Evolutionary conservation across 2,888 invertebrate genomes (phyloP), one percentile per base, ranked within the genome.

Genomic region (Eristalinus sepulchralis): DNA sequence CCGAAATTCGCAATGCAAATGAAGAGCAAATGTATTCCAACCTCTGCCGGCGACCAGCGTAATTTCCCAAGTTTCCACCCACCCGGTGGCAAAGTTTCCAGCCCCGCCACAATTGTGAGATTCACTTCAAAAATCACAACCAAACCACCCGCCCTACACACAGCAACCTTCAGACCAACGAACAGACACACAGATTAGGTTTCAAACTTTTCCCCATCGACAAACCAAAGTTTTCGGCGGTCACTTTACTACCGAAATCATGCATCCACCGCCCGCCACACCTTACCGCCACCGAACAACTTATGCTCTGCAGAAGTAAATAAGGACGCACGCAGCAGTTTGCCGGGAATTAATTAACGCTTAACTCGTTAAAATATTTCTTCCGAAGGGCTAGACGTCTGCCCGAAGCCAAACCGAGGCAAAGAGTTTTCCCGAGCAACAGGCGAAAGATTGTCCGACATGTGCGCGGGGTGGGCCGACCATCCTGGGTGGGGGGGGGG

Each of bases 361-460:
- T 73, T 59, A 24, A 53, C 72, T 67, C 79, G 72, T 73, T 73
- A 80, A 72, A 66, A 80, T 53, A 67, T 27, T 27, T 39, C 60
- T 62, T 4, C 36, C 53, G 34, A 47, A 47, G 17, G 13, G 33
- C 47, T 55, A 47, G 33, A 34, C 71, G 36, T n/a, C 31, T 22
- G 57, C 33, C 36, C 57, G 24, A 53, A 63, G 64, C 59, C 59
- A 59, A 66, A 47, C 64, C 47, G 24, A 64, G 59, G 22, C 59
- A 64, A 71, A 62, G 64, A 78, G 64, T 78, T 70, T 33, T 8
- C 31, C 20, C 13, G 10, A 39, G 63, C 34, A 64, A 63, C 34
- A 66, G 66, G 39, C 60, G n/a, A 17, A 66, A 62, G 53, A 39
- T 34, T 76, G 67, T 34, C 34, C 62, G 31, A 62, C 27, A 34